Evolutionary conservation across 2,113 vertebrate species (phyloP), one percentile per base, ranked within the genome.

Genomic region (Tupaia chinensis): DNA sequence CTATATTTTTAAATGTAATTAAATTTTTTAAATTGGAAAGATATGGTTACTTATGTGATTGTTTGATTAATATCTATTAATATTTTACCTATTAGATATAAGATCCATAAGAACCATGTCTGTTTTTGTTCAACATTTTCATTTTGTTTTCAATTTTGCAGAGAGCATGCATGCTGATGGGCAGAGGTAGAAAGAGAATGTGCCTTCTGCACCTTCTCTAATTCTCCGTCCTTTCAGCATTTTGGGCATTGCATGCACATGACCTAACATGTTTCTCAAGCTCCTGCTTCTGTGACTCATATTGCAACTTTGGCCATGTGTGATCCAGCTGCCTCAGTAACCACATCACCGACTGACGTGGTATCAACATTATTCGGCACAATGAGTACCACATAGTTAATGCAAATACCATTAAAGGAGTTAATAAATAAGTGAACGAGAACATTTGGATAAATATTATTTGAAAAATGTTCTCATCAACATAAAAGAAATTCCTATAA

Each of bases 391-490:
- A 82, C 19, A 58, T 14, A 82, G 19, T 23, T 80, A 32, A 19
- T 34, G 66, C 60, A 85, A 73, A 58, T 73, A 91, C 19, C 85
- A 3, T 32, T 82, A 9, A 83, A 70, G 68, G 44, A 81, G 7
- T 53, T 87, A 91, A 89, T 83, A 11, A n/a, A 32, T 29, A 65
- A 81, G 23, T 29, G 60, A 5, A 66, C 68, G 65, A 89, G 9
- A 89, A 14, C 23, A 72, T n/a, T 77, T 53, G 69, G 72, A 87
- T 0, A 68, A 27, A 1, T 54, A 65, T 25, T 29, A 29, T 58
- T 80, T 95, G 44, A 72, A 56, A 74, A 78, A 74, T 72, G 25
- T 5, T 88, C 14, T 72, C 61, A 66, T n/a, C 96, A 88, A 44
- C 15, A 69, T 22, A 79, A 54, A 6, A 2, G 1, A 65, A 60